Conservation (phyloP, 2,797 vertebrate species). For the Dipus sagitta region DNA sequence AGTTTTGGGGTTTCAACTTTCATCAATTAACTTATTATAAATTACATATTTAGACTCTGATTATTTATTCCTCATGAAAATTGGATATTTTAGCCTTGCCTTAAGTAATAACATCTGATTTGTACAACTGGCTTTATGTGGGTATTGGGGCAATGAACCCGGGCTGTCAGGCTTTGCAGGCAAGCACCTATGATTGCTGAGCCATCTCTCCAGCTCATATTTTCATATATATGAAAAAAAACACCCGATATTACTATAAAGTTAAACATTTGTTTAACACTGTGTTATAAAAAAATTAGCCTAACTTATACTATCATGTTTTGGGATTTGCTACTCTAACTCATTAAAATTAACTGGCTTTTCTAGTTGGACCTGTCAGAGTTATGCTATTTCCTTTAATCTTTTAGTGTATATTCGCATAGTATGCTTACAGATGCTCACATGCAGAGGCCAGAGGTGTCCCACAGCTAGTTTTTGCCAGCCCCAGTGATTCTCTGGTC, state of each 20-base stretch:
- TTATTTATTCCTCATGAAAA: slow-evolving; percentile 24
- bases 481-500: background rate
- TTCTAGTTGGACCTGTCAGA: slow-evolving; percentile 19
- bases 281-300: background rate
- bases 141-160: too few relatives aligned
- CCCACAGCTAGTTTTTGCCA: too few relatives aligned
- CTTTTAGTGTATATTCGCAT: background rate
- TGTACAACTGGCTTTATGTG: too few relatives aligned
- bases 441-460: too few relatives aligned
- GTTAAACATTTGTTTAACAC: background rate
- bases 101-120: slow-evolving; percentile 34
- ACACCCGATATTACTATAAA: slow-evolving; percentile 10
- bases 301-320: background rate
- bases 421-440: too few relatives aligned
- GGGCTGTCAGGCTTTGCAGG: too few relatives aligned
- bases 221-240: background rate
- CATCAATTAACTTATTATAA: background rate
- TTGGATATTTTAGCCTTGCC: background rate
- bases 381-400: background rate
- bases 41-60: background rate
- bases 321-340: background rate
- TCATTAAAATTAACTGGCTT: background rate
- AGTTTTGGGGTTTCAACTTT: background rate
- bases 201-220: background rate
- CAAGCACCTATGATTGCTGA: too few relatives aligned